Base-by-base conservation (phyloP, 2,113 vertebrate species). In the Gadus macrocephalus region DNA sequence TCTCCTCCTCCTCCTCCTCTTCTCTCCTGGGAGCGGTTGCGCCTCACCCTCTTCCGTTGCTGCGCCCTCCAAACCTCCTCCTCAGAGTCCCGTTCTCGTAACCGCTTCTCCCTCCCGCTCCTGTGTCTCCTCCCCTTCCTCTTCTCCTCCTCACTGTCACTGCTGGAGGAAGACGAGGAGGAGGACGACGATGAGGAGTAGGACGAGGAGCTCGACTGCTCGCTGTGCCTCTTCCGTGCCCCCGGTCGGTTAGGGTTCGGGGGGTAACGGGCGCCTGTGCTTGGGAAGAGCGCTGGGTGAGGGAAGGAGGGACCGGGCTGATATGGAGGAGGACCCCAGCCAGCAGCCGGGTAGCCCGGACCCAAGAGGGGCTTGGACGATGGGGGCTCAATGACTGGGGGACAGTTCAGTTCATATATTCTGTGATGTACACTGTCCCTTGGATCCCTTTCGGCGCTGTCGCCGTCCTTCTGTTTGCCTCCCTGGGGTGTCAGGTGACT, bases 111-210 rank as follows among this genome's bases (percentile, higher is more conserved):
- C 49, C 35, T 79, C 17, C 42, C 75, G 5, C 35, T 81, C 17
- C 42, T 76, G 6, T 75, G 63, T 69, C 28, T 78, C 71, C 62
- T 86, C 66, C 66, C 77, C 71, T 68, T 77, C 69, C 85, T 88
- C 72, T 78, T 74, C 15, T 85, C 86, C 16, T 81, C 85, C 17
- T 85, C 82, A 53, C 81, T 84, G 8, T 67, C 62, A 64, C 73
- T 82, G 58, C 83, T 75, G 25, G 67, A 83, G 16, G 78, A 85
- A 17, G 75, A 85, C 12, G 85, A 88, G 35, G 73, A 80, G 14
- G 84, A 89, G 14, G 83, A 90, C 70, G 81, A 78, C 5, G 68
- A 83, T 5, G 90, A 80, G 0, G 85, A 87, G 53, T 81, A 64
- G 35, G 63, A 65, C 7, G 63, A 84, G 67, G 88, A 85, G 69